Base-by-base conservation (phyloP, 30 jellyfish, hydroid and myxozoan genomes). In the Clytia hemisphaerica region DNA sequence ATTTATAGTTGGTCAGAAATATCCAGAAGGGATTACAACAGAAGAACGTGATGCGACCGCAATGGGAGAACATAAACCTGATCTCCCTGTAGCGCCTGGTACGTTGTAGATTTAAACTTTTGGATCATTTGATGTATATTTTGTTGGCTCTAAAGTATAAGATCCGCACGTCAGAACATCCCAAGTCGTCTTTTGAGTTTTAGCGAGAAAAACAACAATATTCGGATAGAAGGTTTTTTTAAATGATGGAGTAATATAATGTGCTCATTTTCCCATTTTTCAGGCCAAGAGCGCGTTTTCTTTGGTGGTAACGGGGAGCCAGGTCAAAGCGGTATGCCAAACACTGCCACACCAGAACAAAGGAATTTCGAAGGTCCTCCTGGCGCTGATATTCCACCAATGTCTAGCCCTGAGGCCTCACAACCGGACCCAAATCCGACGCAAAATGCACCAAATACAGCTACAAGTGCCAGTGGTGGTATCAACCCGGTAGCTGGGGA, bases 401-500 rank as follows among this genome's bases (percentile, higher is more conserved):
- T 3, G 27, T n/a, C n/a, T n/a, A 32, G 61, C 32, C 61, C 78
- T 19, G 64, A 65, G 25, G 24, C 19, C 2, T 31, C 59, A 19
- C 25, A 37, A 4, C 78, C 78, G 21, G 78, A 65, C 15, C 78
- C 78, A 6, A 65, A 16, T 37, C 78, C 78, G 6, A 65, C 78
- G 18, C 69, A 65, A 10, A 30, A 65, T n/a, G 29, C 78, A 36
- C 78, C 78, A 18, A 37, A 61, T 6, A 45, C 26, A 19, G 46
- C 67, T 7, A 25, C 34, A 7, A 49, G 67, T 24, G 67, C 59
- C 33, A 90, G 73, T 31, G 97, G 97, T 1, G 61, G 60, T 19
- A 46, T 88, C 48, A 81, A 76, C 68, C 94, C 98, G 1, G 73
- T 89, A 21, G 98, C 94, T 19, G 72, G 45, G 36, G 92, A 82